Percentiles rank a stretch among this genome's conserved stretches.
Evolutionary conservation across 2,888 invertebrate species (phyloP).

Genomic region (Amiota mariae): DNA sequence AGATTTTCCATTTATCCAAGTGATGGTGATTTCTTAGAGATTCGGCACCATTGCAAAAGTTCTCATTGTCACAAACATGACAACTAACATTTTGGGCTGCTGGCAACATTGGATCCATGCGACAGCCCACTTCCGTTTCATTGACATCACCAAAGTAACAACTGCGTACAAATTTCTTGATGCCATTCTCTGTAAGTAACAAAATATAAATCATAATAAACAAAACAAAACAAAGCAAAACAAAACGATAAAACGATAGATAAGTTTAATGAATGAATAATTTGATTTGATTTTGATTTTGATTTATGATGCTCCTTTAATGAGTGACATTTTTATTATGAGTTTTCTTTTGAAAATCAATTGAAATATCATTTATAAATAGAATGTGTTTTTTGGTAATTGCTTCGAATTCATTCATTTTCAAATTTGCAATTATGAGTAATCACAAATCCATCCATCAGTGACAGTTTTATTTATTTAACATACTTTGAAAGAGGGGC

Average conservation of each 20-base stretch:
- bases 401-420: too few species aligned
- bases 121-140: slow-evolving; percentile 62
- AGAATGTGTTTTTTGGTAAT: too few species aligned
- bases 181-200: slow-evolving; percentile 55
- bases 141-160: slow-evolving; percentile 68
- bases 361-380: too few species aligned
- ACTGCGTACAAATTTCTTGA: slow-evolving; percentile 59
- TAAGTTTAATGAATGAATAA: neutral
- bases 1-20: slow-evolving; percentile 12
- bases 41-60: slow-evolving; percentile 60
- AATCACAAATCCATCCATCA: too few species aligned
- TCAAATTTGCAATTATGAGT: too few species aligned
- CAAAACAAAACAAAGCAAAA: neutral
- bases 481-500: too few species aligned
- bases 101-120: slow-evolving; percentile 59
- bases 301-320: too few species aligned
- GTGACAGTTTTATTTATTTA: too few species aligned
- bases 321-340: too few species aligned
- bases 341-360: too few species aligned
- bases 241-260: neutral
- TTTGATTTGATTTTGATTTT: too few species aligned
- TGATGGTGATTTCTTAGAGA: slow-evolving; percentile 2
- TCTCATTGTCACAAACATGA: slow-evolving; percentile 62
- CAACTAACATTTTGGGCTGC: slow-evolving; percentile 57
- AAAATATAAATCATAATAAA: slow-evolving; percentile 15